phyloP scores from a whole-genome alignment of 2,113 vertebrate genomes.

The Pyxicephalus adspersus region DNA sequence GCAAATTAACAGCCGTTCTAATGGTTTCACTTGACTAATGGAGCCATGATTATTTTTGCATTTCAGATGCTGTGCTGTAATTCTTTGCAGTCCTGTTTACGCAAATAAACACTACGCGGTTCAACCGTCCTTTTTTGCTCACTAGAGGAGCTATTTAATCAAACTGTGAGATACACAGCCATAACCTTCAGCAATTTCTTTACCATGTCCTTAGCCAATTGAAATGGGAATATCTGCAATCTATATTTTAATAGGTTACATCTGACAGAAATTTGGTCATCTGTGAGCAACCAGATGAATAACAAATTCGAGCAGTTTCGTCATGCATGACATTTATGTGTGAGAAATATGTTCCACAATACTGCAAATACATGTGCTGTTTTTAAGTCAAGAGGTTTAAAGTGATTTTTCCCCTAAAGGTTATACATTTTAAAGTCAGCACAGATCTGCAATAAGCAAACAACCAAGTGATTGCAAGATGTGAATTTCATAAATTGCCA shows the following conservation, averaged over 20 bases:
- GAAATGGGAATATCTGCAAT: slow-evolving; percentile 16
- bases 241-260: slow-evolving; percentile 37
- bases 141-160: slow-evolving; percentile 17
- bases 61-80: slow-evolving; percentile 30
- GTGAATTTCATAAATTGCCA: slow-evolving; percentile 21
- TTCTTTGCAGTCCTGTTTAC: slow-evolving; percentile 44
- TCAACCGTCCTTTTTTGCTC: slow-evolving; percentile 7
- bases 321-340: slow-evolving; percentile 37
- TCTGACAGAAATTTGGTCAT: slow-evolving; percentile 41
- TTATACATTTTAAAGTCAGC: slow-evolving; percentile 30
- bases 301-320: slow-evolving; percentile 33
- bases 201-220: slow-evolving; percentile 32
- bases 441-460: slow-evolving; percentile 28
- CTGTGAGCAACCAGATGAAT: slow-evolving; percentile 44
- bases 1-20: slow-evolving; percentile 49
- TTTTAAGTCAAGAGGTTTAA: slow-evolving; percentile 12
- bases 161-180: slow-evolving; percentile 35
- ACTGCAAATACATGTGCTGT: slow-evolving; percentile 26
- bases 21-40: slow-evolving; percentile 54
- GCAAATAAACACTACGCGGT: slow-evolving; percentile 43
- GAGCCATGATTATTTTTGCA: slow-evolving; percentile 44
- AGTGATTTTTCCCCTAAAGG: slow-evolving; percentile 10
- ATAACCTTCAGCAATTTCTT: slow-evolving; percentile 45
- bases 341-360: slow-evolving; percentile 31
- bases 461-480: slow-evolving; percentile 44